Conservation (phyloP, 2,797 vertebrate genomes). For the Oreochromis mossambicus region DNA sequence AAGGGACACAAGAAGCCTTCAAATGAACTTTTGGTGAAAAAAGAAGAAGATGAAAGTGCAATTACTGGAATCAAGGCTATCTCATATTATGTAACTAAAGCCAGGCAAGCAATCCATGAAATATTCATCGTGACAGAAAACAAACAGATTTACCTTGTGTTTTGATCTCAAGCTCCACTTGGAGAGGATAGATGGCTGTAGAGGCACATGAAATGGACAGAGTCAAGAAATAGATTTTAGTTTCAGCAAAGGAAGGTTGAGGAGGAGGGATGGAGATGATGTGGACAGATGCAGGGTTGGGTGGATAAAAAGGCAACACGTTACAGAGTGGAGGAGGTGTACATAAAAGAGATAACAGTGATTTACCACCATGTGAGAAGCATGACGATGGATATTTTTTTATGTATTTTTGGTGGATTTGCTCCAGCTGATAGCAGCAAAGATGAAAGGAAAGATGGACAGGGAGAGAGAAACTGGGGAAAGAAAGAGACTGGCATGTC, state of each 20-base stretch:
- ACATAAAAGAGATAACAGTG: not conserved
- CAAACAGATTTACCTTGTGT: not conserved
- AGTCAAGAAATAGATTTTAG: not conserved
- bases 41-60: not conserved
- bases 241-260: not conserved
- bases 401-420: conserved; percentile 5
- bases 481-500: not conserved
- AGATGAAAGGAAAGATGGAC: not conserved
- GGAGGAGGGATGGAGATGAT: not conserved
- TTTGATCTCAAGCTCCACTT: not conserved
- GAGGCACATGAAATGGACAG: not conserved
- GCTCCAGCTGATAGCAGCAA: not conserved
- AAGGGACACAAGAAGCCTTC: not conserved
- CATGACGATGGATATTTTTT: conserved; percentile 6
- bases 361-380: not conserved
- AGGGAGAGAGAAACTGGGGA: not conserved
- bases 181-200: not conserved
- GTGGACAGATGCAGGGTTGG: not conserved
- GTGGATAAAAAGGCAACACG: not conserved
- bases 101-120: not conserved
- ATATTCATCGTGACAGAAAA: not conserved
- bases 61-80: not conserved
- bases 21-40: not conserved
- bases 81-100: not conserved
- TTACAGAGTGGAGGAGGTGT: not conserved